These are phyloP conservation scores for Netelia inedita DNA, from an alignment of 2,888 invertebrate genomes.

Conservation along the genomic window DNA sequence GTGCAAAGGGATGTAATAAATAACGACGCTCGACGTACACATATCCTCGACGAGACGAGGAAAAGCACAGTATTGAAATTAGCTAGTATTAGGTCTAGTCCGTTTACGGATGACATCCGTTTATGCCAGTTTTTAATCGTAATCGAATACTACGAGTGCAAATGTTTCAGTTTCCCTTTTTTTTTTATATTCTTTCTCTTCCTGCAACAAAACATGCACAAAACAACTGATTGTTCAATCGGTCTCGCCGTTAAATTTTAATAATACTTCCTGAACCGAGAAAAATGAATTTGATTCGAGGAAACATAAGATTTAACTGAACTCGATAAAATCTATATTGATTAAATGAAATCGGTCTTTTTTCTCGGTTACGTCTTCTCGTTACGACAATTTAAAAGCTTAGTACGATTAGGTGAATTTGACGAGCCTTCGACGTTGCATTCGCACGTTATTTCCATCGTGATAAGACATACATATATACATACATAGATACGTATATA, in stretches of 20 bases:
- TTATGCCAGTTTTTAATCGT: constrained; percentile 49
- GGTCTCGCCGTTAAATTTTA: constrained; percentile 28
- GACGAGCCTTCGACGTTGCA: constrained; percentile 63
- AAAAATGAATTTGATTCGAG: constrained; percentile 17
- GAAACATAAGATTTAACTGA: not conserved
- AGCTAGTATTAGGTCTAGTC: constrained; percentile 77
- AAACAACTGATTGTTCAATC: constrained; percentile 20
- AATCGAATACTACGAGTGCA: constrained; percentile 34
- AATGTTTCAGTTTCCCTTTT: constrained; percentile 24
- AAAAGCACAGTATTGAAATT: constrained; percentile 74
- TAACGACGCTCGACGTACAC: constrained; percentile 25
- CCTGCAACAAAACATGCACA: constrained; percentile 33
- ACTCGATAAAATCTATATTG: not conserved
- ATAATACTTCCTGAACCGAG: constrained; percentile 1
- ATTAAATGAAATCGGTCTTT: not conserved
- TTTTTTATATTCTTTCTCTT: constrained; percentile 47
- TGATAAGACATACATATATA: constrained; percentile 56
- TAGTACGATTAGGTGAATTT: constrained; percentile 57
- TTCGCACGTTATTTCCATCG: constrained; percentile 64
- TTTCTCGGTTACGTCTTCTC: constrained; percentile 10
- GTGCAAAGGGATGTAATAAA: constrained; percentile 22
- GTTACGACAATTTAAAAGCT: constrained; percentile 5
- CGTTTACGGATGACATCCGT: constrained; percentile 42
- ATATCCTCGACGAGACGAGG: constrained; percentile 8
- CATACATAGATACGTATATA: constrained; percentile 28